Evolutionary conservation across 2,113 vertebrate species (phyloP).

Genomic region (Halcyon malimbica): DNA sequence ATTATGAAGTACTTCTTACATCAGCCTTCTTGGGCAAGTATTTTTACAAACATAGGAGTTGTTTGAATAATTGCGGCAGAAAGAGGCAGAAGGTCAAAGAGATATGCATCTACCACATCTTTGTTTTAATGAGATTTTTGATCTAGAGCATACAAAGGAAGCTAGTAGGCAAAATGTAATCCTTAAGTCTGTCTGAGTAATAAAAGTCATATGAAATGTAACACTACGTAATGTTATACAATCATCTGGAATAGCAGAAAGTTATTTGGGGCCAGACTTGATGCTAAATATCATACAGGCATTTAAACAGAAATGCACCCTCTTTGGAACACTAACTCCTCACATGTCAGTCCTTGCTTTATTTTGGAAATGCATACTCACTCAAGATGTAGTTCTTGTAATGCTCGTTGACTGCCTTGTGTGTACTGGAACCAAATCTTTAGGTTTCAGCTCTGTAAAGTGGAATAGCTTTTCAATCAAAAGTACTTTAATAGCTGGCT

Average conservation of each 20-base stretch:
- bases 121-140: not conserved
- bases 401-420: not conserved
- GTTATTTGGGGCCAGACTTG: conserved; percentile 40
- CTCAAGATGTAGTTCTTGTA: not conserved
- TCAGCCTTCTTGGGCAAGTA: conserved; percentile 10
- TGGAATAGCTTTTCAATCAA: conserved; percentile 6
- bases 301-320: conserved; percentile 42
- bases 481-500: conserved; percentile 4
- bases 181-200: conserved; percentile 26
- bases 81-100: conserved; percentile 28
- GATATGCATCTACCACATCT: not conserved
- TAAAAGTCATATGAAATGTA: conserved; percentile 37
- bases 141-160: conserved; percentile 15
- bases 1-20: conserved; percentile 27
- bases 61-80: not conserved
- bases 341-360: not conserved
- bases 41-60: conserved; percentile 23
- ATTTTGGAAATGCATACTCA: conserved; percentile 32
- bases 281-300: conserved; percentile 36
- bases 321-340: not conserved
- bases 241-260: conserved; percentile 21
- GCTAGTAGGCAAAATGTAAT: conserved; percentile 12
- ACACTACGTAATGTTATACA: conserved; percentile 27
- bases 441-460: conserved; percentile 10
- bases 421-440: conserved; percentile 12